A percentile compares a stretch with the other conserved stretches of the same genome.
phyloP scores from a whole-genome alignment of 2,888 invertebrate genomes.

The Campoletis raptor region DNA sequence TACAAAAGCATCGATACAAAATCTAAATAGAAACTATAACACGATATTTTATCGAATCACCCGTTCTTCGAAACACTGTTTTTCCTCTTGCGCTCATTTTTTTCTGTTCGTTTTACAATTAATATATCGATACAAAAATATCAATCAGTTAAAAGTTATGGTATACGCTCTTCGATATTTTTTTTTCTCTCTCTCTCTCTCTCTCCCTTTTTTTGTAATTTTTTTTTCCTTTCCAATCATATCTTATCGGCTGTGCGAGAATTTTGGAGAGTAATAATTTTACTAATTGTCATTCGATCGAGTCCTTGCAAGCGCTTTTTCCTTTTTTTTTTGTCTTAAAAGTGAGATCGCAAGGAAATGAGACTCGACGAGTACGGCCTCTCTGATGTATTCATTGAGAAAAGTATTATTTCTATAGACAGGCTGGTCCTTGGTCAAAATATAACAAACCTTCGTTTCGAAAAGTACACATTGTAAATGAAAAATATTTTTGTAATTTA shows the following conservation, averaged over 20 bases:
- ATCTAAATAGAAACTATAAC: constrained; percentile 59
- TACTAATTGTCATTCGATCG: background rate
- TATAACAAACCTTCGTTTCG: background rate
- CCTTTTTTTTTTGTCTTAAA: background rate
- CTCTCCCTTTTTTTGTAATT: background rate
- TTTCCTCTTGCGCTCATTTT: background rate
- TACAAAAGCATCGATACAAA: constrained; percentile 58
- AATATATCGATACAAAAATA: constrained; percentile 66
- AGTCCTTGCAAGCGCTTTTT: background rate
- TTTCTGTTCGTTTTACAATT: constrained; percentile 9
- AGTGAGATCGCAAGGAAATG: constrained; percentile 16
- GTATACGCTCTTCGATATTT: constrained; percentile 33
- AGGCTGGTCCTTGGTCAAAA: background rate
- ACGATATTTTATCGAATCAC: constrained; percentile 38
- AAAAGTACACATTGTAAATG: background rate
- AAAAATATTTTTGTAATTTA: background rate
- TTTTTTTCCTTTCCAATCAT: constrained; percentile 24
- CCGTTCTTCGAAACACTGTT: constrained; percentile 29
- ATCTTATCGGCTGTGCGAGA: constrained; percentile 14
- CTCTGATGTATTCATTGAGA: background rate
- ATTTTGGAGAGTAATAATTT: background rate
- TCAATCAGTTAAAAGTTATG: constrained; percentile 62
- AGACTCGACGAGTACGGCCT: constrained; percentile 3
- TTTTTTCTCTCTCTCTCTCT: constrained; percentile 12
- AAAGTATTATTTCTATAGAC: background rate